Evolutionary conservation across 2,888 invertebrate genomes (phyloP).

Genomic region (Meghimatium bilineatum): DNA sequence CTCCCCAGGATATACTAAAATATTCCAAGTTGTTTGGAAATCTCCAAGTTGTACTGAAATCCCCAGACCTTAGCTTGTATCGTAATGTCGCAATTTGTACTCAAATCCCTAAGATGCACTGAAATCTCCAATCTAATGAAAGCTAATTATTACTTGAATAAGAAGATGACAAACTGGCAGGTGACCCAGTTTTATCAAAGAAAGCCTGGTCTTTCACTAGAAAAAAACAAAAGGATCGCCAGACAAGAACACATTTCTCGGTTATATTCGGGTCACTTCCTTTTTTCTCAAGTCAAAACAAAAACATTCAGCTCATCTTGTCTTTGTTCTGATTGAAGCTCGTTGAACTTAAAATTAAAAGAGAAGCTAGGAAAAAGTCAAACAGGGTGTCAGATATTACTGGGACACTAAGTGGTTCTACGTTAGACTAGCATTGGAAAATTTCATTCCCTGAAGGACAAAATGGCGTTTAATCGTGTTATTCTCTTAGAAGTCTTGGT

Average conservation of each 20-base stretch:
- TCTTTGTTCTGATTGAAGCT: background rate
- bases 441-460: background rate
- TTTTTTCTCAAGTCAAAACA: background rate
- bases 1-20: no score
- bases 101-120: no score
- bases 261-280: slow-evolving; percentile 1
- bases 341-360: background rate
- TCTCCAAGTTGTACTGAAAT: no score
- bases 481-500: background rate
- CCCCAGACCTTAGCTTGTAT: no score
- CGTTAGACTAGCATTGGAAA: background rate
- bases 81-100: no score
- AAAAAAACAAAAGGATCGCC: background rate
- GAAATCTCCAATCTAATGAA: background rate
- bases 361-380: background rate
- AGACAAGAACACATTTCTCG: background rate
- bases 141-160: background rate
- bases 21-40: no score
- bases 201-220: background rate
- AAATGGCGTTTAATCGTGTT: background rate
- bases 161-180: background rate
- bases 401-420: background rate
- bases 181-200: background rate
- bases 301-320: background rate
- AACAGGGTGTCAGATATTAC: background rate